A percentile compares a stretch with the other conserved stretches of the same genome.
phyloP scores from a whole-genome alignment of 2,113 vertebrate genomes.

The Chionomys nivalis region DNA sequence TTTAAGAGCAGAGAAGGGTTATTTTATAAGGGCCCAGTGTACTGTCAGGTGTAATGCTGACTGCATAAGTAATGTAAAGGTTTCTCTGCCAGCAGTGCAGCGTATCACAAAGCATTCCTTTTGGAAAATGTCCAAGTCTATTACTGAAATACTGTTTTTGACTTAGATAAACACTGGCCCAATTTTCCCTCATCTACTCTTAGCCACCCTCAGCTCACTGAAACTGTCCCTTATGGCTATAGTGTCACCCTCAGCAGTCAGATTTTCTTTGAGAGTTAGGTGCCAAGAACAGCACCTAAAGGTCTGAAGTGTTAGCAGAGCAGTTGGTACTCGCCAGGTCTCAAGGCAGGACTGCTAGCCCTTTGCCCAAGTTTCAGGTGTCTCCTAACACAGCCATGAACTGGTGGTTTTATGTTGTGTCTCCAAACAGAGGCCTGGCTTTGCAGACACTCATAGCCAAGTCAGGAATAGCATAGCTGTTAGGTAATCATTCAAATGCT shows the following conservation, averaged over 20 bases:
- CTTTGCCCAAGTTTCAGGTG: neutral
- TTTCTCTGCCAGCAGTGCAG: conserved; percentile 35
- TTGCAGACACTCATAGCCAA: neutral
- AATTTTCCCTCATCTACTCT: conserved; percentile 47
- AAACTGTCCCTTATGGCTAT: neutral
- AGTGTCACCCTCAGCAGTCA: conserved; percentile 17
- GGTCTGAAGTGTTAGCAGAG: neutral
- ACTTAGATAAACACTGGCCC: conserved; percentile 57
- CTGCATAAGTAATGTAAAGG: conserved; percentile 31
- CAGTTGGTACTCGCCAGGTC: neutral
- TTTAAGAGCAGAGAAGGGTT: conserved; percentile 35
- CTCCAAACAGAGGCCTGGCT: neutral
- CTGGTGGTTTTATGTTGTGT: neutral
- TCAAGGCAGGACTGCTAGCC: neutral
- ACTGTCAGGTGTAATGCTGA: neutral
- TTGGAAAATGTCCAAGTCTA: conserved; percentile 62
- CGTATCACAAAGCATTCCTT: conserved; percentile 55
- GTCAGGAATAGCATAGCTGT: neutral
- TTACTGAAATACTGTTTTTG: conserved; percentile 63
- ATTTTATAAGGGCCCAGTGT: conserved; percentile 1
- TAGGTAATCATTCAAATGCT: conserved; percentile 19
- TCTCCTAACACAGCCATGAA: neutral
- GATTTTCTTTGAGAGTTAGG: conserved; percentile 10
- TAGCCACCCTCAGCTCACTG: neutral
- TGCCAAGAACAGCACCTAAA: neutral